Evolutionary conservation across 2,797 vertebrate genomes (phyloP), one percentile per base, ranked within the genome.

Genomic region (Falco columbarius): DNA sequence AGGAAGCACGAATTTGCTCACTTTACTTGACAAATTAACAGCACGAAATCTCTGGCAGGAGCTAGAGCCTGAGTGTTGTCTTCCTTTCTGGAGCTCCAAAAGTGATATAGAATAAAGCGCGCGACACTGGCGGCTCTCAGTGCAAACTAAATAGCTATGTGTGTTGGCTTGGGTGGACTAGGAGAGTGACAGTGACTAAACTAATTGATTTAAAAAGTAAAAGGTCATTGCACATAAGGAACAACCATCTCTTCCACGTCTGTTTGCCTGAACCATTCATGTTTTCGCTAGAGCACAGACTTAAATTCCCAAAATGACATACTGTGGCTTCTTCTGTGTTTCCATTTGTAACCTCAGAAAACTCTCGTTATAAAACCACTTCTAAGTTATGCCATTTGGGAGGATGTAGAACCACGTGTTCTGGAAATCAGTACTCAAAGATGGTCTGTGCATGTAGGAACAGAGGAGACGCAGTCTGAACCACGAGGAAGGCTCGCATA

Each of bases 61-160:
- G 6, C 66, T 66, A 9, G 23, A 80, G 61, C 46, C n/a, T 14
- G 47, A 47, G 47, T 1, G 0, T 14, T 36, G 18, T 34, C 55
- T 21, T 77, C 24, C 12, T 7, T 61, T 26, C 12, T 38, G 62
- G 38, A 84, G 51, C 18, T 51, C 47, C 27, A 16, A 26, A 79
- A 61, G 10, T 7, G 18, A 9, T 19, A n/a, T 30, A 20, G 52
- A 68, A n/a, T 20, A 29, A 61, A 46, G 58, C 0, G 0, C 3
- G 34, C 1, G 3, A 3, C 9, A 42, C 34, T 4, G 4, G 55
- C 55, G 24, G 32, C 38, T 4, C 0, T n/a, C 4, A 2, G 62
- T 1, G 6, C 44, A 29, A 72, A 29, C 21, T 2, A 0, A 47
- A 29, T 20, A 51, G 46, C 27, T 52, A 13, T 24, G 30, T 1